Conservation (phyloP, 2,888 invertebrate genomes). For the Hoplodrina ambigua region DNA sequence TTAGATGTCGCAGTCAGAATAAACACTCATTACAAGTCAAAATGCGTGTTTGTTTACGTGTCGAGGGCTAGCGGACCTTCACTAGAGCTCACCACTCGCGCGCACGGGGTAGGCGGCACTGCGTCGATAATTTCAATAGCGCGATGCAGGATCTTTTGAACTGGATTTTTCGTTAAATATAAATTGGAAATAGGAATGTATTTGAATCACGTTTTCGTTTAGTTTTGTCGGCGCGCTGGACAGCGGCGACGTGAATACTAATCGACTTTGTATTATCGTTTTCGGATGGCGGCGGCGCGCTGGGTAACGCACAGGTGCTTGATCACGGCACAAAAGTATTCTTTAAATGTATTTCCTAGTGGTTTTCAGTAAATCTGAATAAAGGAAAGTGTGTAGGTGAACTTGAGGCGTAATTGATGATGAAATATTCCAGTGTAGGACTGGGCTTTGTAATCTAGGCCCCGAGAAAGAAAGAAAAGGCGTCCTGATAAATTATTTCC, state of each 20-base stretch:
- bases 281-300: conserved; percentile 26
- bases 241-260: conserved; percentile 50
- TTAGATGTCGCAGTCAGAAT: neutral
- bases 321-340: conserved; percentile 21
- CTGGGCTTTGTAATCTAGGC: conserved; percentile 29
- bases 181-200: conserved; percentile 49
- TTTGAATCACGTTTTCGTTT: conserved; percentile 66
- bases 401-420: conserved; percentile 29
- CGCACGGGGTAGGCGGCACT: conserved; percentile 5
- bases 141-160: conserved; percentile 19
- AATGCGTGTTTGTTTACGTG: neutral
- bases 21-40: conserved; percentile 18
- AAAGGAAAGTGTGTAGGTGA: neutral
- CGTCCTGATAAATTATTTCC: conserved; percentile 50
- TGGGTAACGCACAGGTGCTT: conserved; percentile 9
- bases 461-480: conserved; percentile 31
- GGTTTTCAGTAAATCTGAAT: neutral
- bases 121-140: conserved; percentile 30
- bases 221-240: conserved; percentile 53
- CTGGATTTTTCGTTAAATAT: conserved; percentile 39
- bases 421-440: conserved; percentile 33
- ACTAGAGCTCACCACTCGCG: neutral
- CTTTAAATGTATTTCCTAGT: neutral
- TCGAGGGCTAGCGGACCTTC: conserved; percentile 1
- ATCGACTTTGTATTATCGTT: conserved; percentile 49